These are phyloP conservation scores for Spongilla lacustris DNA, from an alignment of 37 sponge, comb jelly and placozoan genomes.

Conservation along the genomic window DNA sequence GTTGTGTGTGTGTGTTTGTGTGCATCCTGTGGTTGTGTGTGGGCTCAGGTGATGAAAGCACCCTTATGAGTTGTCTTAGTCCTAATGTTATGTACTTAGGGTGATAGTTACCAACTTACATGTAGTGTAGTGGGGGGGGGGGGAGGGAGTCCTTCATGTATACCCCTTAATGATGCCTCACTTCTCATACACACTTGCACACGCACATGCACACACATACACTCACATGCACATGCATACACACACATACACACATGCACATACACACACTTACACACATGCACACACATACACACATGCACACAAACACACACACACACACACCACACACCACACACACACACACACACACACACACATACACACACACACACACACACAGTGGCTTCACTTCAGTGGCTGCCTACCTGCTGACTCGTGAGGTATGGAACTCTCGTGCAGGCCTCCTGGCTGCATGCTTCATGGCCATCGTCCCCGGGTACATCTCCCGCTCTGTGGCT, in stretches of 20 bases:
- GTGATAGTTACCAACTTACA: no score
- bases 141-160: no score
- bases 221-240: slow-evolving; percentile 94
- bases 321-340: slow-evolving; percentile 14
- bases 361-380: neutral
- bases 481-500: slow-evolving; percentile 99
- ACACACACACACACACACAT: slow-evolving; percentile 5
- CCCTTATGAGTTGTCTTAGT: no score
- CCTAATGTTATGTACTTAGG: no score
- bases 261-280: neutral
- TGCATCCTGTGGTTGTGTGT: no score
- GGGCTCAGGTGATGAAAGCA: no score
- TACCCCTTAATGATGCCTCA: no score
- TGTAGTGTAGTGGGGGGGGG: no score
- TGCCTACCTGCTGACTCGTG: slow-evolving; percentile 90
- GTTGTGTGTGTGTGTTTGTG: no score
- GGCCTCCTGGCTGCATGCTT: slow-evolving; percentile 97
- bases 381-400: slow-evolving; percentile 97
- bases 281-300: neutral
- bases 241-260: neutral
- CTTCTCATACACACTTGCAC: no score
- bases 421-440: slow-evolving; percentile 95
- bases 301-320: slow-evolving; percentile 4
- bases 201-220: slow-evolving; percentile 87
- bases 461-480: slow-evolving; percentile 94